Conservation (phyloP, 2,113 vertebrate genomes). For the Symphodus melops region DNA sequence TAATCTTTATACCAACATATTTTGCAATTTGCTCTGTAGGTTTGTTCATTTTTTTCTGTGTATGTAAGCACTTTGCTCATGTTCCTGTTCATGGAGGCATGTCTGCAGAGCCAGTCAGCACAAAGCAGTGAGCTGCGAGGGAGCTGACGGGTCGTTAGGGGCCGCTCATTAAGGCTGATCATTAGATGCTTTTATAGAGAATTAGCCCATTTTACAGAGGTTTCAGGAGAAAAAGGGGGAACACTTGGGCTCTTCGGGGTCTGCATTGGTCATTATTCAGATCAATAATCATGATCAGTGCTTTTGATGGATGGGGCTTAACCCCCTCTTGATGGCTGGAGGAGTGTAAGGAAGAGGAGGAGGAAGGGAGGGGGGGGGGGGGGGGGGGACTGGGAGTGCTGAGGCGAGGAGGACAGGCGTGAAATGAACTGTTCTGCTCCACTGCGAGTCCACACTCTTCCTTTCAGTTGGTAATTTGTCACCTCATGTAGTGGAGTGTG, state of each 20-base stretch:
- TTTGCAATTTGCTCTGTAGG: conserved; percentile 39
- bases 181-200: conserved; percentile 79
- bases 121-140: conserved; percentile 68
- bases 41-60: conserved; percentile 51
- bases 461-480: conserved; percentile 94
- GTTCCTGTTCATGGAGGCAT: conserved; percentile 66
- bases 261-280: conserved; percentile 56
- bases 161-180: conserved; percentile 77
- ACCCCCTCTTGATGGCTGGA: conserved; percentile 65
- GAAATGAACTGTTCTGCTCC: conserved; percentile 99
- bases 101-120: conserved; percentile 72
- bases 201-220: conserved; percentile 63
- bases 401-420: conserved; percentile 96
- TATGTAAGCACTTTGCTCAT: conserved; percentile 70
- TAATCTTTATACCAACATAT: conserved; percentile 10
- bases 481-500: conserved; percentile 76
- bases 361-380: conserved; percentile 1
- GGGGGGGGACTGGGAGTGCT: conserved; percentile 64
- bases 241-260: conserved; percentile 26
- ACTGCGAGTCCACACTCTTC: conserved; percentile 92
- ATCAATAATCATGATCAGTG: conserved; percentile 78
- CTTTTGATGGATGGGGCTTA: conserved; percentile 85
- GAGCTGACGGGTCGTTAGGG: conserved; percentile 72
- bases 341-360: conserved; percentile 35
- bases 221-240: conserved; percentile 31